Base-by-base conservation (phyloP, 1,140 invertebrate genomes). In the Neotoxoptera formosana region DNA sequence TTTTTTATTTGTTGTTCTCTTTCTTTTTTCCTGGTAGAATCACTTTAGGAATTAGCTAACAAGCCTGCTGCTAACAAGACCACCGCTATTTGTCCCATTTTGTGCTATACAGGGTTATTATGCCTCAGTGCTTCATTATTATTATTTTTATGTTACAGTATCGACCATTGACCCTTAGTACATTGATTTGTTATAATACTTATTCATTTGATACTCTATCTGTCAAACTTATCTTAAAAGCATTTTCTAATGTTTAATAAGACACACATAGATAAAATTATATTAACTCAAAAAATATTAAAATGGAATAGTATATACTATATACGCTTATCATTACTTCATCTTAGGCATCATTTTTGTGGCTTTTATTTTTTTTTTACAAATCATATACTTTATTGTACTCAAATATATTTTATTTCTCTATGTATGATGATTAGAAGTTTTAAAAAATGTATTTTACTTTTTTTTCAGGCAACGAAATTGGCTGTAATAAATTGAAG, bases 381-480 rank as follows among this genome's bases (percentile, higher is more conserved):
- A 17, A 90, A 30, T 7, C 3, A 7, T 56, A 1, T 7, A 90
- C n/a, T 14, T 60, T 2, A 51, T 53, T 53, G 25, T 60, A 47
- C n/a, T 41, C 25, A 87, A 47, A 17, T 48, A 48, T 48, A 48
- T 81, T 36, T 20, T 81, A 36, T 2, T 36, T 2, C 20, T 81
- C 7, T 36, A 36, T 83, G 23, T 25, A 36, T 84, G 8, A 36
- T 84, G 8, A 84, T 84, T 84, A 21, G 0, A 11, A 88, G 34
- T 51, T 51, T 21, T 23, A 48, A 87, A 48, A n/a, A 48, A 20
- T 51, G 25, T 48, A 34, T 60, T 90, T 17, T 41, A 67, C 30
- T 90, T 56, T 56, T 11, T 25, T 91, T 93, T 86, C 81, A 93
- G 91, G 91, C 91, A 93, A 93, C 91, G 91, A 86, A 93, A 93